These are phyloP conservation scores for Cervus canadensis DNA, from an alignment of 2,113 vertebrate species.

Conservation along the genomic window DNA sequence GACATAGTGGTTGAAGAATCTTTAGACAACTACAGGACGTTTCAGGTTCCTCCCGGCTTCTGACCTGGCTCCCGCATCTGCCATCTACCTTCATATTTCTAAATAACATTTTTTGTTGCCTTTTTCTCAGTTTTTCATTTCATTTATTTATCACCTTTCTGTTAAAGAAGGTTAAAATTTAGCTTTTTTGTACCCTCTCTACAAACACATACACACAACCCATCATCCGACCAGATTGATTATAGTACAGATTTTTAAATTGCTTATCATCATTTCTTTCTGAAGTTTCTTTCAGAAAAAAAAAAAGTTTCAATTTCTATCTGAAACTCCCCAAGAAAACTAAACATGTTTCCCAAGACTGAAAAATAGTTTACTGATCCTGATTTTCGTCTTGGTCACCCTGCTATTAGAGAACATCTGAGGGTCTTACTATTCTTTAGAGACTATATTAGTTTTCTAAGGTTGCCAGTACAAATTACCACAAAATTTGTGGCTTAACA, in stretches of 20 bases:
- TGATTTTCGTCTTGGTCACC: not conserved
- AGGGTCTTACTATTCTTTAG: not conserved
- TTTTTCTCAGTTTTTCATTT: not conserved
- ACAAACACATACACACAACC: not conserved
- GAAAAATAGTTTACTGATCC: not conserved
- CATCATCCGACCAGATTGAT: not conserved
- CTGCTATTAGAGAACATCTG: not conserved
- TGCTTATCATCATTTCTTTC: not conserved
- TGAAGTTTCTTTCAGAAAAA: not conserved
- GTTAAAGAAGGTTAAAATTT: constrained; percentile 9
- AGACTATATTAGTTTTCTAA: not conserved
- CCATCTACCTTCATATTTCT: not conserved
- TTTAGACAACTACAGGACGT: not conserved
- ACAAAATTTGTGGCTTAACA: not conserved
- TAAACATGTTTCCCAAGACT: not conserved
- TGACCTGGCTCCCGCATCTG: not conserved
- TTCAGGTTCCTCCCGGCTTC: not conserved
- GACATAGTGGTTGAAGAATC: not conserved
- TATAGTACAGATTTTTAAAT: not conserved
- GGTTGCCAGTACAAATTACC: not conserved
- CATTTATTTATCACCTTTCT: not conserved
- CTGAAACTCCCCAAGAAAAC: not conserved
- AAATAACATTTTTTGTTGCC: not conserved
- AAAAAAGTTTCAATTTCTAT: not conserved
- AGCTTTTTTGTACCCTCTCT: not conserved